Conservation (phyloP, 2,113 vertebrate genomes). For the Lasiurus borealis region DNA sequence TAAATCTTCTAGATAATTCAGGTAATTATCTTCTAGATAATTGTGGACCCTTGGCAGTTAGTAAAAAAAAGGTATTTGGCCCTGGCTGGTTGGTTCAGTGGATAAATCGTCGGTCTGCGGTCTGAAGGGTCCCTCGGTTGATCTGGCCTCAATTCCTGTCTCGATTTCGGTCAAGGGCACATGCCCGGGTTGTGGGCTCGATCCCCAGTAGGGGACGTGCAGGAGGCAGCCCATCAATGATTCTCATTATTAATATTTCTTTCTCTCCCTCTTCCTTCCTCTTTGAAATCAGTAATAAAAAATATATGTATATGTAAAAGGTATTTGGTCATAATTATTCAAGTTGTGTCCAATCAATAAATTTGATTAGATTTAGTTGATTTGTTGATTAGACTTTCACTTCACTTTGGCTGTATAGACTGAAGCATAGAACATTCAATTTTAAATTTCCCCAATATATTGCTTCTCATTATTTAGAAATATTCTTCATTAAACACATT, state of each 20-base stretch:
- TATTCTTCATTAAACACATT: background rate
- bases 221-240: no score
- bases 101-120: no score
- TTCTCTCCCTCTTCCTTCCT: no score
- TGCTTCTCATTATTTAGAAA: constrained; percentile 56
- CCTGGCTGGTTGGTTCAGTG: no score
- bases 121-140: no score
- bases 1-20: constrained; percentile 25
- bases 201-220: no score
- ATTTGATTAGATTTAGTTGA: background rate
- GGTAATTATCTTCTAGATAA: background rate
- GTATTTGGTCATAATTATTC: constrained; percentile 29
- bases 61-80: background rate
- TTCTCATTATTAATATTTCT: no score
- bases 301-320: background rate
- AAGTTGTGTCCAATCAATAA: background rate
- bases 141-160: no score
- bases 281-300: no score
- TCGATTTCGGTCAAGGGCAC: no score
- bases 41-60: constrained; percentile 3
- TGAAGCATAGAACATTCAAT: background rate
- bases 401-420: background rate
- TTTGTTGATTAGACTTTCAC: background rate
- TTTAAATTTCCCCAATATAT: background rate
- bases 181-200: no score